Base-by-base conservation (phyloP, 2,888 invertebrate genomes). In the Lingula anatina region DNA sequence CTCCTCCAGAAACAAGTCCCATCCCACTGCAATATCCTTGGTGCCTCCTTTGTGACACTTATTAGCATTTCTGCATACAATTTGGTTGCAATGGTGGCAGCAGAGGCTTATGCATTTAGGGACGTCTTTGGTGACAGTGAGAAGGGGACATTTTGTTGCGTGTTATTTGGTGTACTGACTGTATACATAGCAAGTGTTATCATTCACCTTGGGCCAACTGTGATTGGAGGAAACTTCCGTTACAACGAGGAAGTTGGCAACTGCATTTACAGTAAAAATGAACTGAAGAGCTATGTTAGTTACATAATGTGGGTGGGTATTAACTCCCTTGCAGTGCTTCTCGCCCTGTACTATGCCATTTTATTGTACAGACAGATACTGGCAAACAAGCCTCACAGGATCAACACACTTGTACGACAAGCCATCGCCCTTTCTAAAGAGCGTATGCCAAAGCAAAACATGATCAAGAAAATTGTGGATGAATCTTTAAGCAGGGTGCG, bases 11-110 rank as follows among this genome's bases (percentile, higher is more conserved):
- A 66, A 50, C 55, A 57, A 4, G 64, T 64, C 38, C 73, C 73
- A 1, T 48, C 56, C 0, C 66, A 68, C 51, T 76, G 76, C 59
- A 63, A 64, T 28, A 55, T 70, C 23, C 64, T 73, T 18, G 76
- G 75, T 12, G 70, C 71, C 3, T 62, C 66, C 23, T 76, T 70
- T 59, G 72, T 76, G 46, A 65, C 76, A 43, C 60, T 75, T 4
- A 65, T 74, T 21, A 76, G 75, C 3, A 70, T 71, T n/a, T 72
- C 71, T 15, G 68, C 71, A 25, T 75, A 76, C 60, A 76, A 76
- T 56, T 68, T 76, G 60, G 68, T 76, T 12, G 75, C 76, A n/a
- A 75, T 75, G 70, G 68, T 75, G 20, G 75, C 74, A 48, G 70
- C 74, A 4, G 76, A 76, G 56, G 76, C 75, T 7, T 73, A 73